phyloP scores from a whole-genome alignment of 2,888 invertebrate species.

The Eubasilissa splendida region DNA sequence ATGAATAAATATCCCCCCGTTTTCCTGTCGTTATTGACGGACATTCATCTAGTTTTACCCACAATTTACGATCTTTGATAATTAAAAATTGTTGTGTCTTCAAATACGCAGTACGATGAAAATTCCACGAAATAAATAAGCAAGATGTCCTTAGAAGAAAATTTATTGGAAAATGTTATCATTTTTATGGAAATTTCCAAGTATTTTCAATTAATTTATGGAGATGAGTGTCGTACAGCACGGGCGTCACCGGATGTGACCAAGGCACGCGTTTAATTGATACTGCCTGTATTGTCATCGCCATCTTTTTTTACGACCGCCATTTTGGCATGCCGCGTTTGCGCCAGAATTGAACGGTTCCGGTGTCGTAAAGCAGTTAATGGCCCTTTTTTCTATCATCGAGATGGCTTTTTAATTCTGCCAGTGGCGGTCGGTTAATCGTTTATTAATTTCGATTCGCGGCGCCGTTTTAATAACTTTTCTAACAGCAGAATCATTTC shows the following conservation, averaged over 20 bases:
- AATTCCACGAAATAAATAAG: too few relatives aligned
- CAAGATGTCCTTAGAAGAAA: neutral
- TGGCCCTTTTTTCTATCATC: slow-evolving; percentile 31
- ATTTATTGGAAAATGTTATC: neutral
- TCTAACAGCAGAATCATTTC: too few relatives aligned
- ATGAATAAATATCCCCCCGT: too few relatives aligned
- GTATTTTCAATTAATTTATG: slow-evolving; percentile 19
- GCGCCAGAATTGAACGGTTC: slow-evolving; percentile 18
- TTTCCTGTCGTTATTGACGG: too few relatives aligned
- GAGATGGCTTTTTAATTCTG: slow-evolving; percentile 39
- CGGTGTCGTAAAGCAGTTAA: slow-evolving; percentile 38
- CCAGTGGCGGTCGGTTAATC: slow-evolving; percentile 26
- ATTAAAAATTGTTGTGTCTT: too few relatives aligned
- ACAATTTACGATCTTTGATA: too few relatives aligned
- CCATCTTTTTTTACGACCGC: slow-evolving; percentile 38
- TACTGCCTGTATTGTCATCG: slow-evolving; percentile 45
- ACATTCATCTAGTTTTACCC: too few relatives aligned
- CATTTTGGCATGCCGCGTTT: slow-evolving; percentile 33
- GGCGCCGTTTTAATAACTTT: neutral
- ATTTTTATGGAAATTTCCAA: neutral
- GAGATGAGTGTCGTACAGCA: slow-evolving; percentile 1
- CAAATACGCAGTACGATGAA: too few relatives aligned
- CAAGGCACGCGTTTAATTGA: slow-evolving; percentile 47
- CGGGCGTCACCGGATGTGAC: slow-evolving; percentile 34
- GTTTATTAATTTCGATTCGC: slow-evolving; percentile 2